Evolutionary conservation across 1,140 invertebrate species (phyloP).

Genomic region (Zaprionus vittiger): DNA sequence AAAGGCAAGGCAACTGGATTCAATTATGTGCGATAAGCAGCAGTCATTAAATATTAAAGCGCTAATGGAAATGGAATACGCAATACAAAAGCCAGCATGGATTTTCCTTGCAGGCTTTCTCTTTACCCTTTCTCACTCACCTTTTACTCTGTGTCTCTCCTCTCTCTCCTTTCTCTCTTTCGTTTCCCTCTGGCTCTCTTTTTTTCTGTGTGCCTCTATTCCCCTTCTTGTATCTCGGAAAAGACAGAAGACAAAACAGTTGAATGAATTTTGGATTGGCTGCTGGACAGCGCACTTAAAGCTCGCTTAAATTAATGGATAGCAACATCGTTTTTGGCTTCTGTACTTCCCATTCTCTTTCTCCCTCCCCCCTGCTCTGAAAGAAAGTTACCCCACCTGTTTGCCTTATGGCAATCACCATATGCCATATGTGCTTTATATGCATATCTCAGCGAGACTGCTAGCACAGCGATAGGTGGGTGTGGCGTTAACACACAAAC

Average conservation of each 20-base stretch:
- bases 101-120: not conserved
- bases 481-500: not conserved
- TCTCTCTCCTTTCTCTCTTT: not conserved
- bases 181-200: no score
- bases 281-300: conserved; percentile 1
- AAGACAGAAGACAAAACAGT: not conserved
- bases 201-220: no score
- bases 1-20: conserved; percentile 66
- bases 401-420: conserved; percentile 13
- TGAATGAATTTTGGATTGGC: not conserved
- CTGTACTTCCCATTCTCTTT: not conserved
- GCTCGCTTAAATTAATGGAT: conserved; percentile 30
- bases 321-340: conserved; percentile 18
- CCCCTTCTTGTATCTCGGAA: not conserved
- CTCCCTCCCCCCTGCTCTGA: not conserved
- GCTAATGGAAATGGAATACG: conserved; percentile 71
- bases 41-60: conserved; percentile 79
- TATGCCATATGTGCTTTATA: conserved; percentile 41
- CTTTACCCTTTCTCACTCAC: not conserved
- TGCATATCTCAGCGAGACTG: conserved; percentile 43
- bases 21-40: conserved; percentile 81
- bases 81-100: conserved; percentile 25
- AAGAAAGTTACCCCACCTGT: not conserved
- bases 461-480: not conserved
- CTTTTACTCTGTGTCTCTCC: no score